Base-by-base conservation (phyloP, 2,113 vertebrate species). In the Cyphomyrus plagiostoma region DNA sequence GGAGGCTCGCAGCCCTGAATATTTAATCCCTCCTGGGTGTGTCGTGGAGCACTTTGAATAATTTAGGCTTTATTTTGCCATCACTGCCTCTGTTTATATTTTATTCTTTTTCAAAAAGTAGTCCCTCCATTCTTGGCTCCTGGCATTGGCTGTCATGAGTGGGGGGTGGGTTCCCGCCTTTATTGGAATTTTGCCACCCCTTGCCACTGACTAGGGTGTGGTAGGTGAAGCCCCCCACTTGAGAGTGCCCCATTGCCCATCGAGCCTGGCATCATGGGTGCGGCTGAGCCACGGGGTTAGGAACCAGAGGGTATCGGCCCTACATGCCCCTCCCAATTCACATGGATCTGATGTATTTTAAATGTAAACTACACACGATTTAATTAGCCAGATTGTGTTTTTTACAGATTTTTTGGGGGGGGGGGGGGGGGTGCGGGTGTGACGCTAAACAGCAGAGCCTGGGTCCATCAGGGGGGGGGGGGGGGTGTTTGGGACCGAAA, bases 161-260 rank as follows among this genome's bases (percentile, higher is more conserved):
- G 3, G 11, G 26, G n/a, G 26, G 10, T 10, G 66, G 26, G 66
- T 84, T 48, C 23, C 45, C 7, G 21, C 39, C 10, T 26, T 49
- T 46, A n/a, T 49, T 13, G n/a, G 26, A 2, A 5, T 39, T 74
- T 77, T 74, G 1, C 70, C 30, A 30, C 70, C 13, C 26, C 70
- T 15, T 26, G 66, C 42, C 1, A 3, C n/a, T 26, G 21, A 49
- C 83, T 85, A 21, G 21, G 21, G 21, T 50, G n/a, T 48, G 11
- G 23, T 19, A 48, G 30, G 39, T 42, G 42, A 49, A 26, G 0
- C 10, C 48, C 83, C 45, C 42, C 21, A 15, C 10, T 52, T 3
- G 13, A 74, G 23, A 53, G 84, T 86, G 26, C 48, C 70, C 87
- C 90, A 90, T 91, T 92, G 87, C 89, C 92, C 56, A 3, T 23